phyloP scores from a whole-genome alignment of 2,888 invertebrate genomes.

The Cheilosia soror region DNA sequence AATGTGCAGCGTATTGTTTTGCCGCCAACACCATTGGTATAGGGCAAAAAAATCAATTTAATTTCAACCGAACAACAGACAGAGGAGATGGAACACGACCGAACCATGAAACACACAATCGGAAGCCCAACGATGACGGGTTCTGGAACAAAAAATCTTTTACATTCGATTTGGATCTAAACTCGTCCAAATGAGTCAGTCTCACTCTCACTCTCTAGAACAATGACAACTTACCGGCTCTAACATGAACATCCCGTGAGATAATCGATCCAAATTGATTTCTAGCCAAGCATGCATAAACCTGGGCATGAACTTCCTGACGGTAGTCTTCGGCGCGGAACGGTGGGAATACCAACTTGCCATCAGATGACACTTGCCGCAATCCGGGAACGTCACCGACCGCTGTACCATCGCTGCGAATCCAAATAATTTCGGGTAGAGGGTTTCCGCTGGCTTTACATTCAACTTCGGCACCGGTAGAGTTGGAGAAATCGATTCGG shows the following conservation, averaged over 20 bases:
- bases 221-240: slow-evolving; percentile 90
- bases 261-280: slow-evolving; percentile 95
- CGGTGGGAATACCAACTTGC: slow-evolving; percentile 96
- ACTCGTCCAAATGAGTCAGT: slow-evolving; percentile 30
- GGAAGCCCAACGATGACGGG: slow-evolving; percentile 53
- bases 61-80: slow-evolving; percentile 27
- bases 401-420: slow-evolving; percentile 94
- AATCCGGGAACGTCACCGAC: slow-evolving; percentile 96
- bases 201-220: slow-evolving; percentile 78
- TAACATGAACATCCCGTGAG: slow-evolving; percentile 95
- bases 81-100: slow-evolving; percentile 10
- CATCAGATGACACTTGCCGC: slow-evolving; percentile 94
- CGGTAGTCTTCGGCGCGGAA: slow-evolving; percentile 97
- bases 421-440: slow-evolving; percentile 96
- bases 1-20: slow-evolving; percentile 51
- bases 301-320: slow-evolving; percentile 97
- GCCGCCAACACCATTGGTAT: slow-evolving; percentile 24
- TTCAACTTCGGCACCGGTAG: slow-evolving; percentile 95
- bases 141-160: slow-evolving; percentile 50
- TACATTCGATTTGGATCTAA: slow-evolving; percentile 18
- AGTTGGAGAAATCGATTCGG: slow-evolving; percentile 96
- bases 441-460: slow-evolving; percentile 96
- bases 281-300: slow-evolving; percentile 95
- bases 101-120: slow-evolving; percentile 22
- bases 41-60: slow-evolving; percentile 50